Evolutionary conservation across 2,797 vertebrate species (phyloP), one percentile per base, ranked within the genome.

Genomic region (Mycteria americana): DNA sequence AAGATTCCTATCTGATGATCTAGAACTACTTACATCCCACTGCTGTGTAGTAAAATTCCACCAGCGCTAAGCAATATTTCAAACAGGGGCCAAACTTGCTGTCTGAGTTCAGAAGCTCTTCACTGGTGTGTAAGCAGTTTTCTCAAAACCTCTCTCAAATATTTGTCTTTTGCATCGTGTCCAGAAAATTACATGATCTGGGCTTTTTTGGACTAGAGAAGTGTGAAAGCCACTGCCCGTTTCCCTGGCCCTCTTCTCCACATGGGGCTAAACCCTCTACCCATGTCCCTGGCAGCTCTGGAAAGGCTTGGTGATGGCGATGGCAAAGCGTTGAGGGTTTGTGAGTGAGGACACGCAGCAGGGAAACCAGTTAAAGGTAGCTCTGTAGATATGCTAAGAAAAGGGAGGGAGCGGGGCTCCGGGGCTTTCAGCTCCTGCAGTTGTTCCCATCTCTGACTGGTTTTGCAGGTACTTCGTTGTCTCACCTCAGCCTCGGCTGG

Each of bases 1-100:
- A 95, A 74, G 69, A 93, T 95, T 92, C 79, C 62, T 94, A 3
- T 50, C 75, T 80, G 50, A 48, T 91, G 76, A 88, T 80, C 81
- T 60, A 85, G 72, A 79, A 35, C 57, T 76, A 28, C 83, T 91
- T 83, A 64, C 27, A 59, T 41, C 46, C 89, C 35, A 11, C 76
- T 91, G 75, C 65, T 67, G 68, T 80, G 73, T 39, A 72, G 85
- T 54, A 69, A 81, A 87, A 83, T 95, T 93, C 89, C 82, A 93
- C 50, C 43, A 59, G 22, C 3, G 2, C 87, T 64, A 85, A 95
- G 86, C 89, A 89, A 33, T 92, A 82, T 88, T 94, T 95, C 64
- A 77, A 62, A 48, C 31, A 39, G 88, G 18, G 51, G 68, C 59
- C n/a, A 43, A 88, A 92, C 28, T 51, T 79, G 27, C 59, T 43